Evolutionary conservation across 2,797 vertebrate species (phyloP).

Genomic region (Gila robusta): DNA sequence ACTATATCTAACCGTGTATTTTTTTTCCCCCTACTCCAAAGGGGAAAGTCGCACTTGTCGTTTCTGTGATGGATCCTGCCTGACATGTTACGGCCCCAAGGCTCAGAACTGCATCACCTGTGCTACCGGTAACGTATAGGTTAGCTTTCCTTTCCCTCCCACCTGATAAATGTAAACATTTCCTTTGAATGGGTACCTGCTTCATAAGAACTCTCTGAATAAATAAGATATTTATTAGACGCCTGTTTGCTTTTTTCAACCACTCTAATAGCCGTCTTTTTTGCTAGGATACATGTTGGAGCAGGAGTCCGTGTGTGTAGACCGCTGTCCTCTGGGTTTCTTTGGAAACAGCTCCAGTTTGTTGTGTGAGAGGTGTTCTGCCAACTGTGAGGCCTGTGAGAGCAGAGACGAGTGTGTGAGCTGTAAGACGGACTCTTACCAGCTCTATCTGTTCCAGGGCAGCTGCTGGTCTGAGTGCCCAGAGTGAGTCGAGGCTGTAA

Average conservation of each 20-base stretch:
- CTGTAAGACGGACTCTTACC: conserved; percentile 74
- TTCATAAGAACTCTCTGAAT: background rate
- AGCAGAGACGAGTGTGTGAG: conserved; percentile 77
- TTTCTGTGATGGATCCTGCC: conserved; percentile 72
- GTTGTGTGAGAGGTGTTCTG: conserved; percentile 81
- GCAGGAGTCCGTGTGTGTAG: conserved; percentile 78
- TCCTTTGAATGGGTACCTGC: background rate
- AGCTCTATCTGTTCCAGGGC: conserved; percentile 80
- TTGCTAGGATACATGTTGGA: conserved; percentile 78
- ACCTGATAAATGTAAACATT: background rate
- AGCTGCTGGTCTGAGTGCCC: conserved; percentile 82
- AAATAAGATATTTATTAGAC: background rate
- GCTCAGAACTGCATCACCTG: conserved; percentile 78
- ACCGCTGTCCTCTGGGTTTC: conserved; percentile 73
- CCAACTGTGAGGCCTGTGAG: conserved; percentile 79
- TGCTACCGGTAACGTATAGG: conserved; percentile 69
- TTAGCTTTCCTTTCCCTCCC: conserved; percentile 19
- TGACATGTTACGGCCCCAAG: conserved; percentile 78
- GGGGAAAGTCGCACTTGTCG: conserved; percentile 70
- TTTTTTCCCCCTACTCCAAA: conserved; percentile 38
- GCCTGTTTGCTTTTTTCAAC: background rate
- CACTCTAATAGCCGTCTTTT: background rate
- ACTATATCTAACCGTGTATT: background rate
- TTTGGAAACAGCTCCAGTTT: conserved; percentile 76
- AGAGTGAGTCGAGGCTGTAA: conserved; percentile 74